phyloP scores from a whole-genome alignment of 30 jellyfish, hydroid and myxozoan species.

The Aurelia sp. region DNA sequence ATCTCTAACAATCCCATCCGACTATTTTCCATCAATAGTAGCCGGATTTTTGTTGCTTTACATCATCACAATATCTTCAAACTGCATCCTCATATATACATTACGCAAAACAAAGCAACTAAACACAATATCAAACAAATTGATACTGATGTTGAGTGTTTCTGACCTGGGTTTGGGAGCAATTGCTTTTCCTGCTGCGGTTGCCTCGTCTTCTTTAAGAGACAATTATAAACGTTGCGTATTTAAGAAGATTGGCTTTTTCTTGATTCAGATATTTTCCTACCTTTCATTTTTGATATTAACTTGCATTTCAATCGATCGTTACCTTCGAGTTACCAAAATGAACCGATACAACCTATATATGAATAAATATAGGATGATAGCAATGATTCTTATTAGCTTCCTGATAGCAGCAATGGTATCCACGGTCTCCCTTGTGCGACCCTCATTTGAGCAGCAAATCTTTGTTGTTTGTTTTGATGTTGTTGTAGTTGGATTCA shows the following conservation, averaged over 20 bases:
- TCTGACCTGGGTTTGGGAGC: slow-evolving; percentile 53
- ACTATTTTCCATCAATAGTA: too few species aligned
- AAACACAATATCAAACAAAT: slow-evolving; percentile 35
- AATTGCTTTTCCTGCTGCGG: slow-evolving; percentile 24
- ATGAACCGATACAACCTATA: slow-evolving; percentile 37
- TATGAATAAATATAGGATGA: slow-evolving; percentile 49
- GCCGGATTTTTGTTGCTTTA: too few species aligned
- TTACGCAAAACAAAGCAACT: slow-evolving; percentile 48
- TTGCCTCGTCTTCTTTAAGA: not conserved
- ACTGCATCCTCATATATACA: slow-evolving; percentile 31
- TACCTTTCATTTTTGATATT: slow-evolving; percentile 41
- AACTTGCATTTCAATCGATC: slow-evolving; percentile 31
- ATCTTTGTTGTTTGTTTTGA: not conserved
- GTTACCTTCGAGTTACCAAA: slow-evolving; percentile 46
- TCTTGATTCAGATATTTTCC: slow-evolving; percentile 16
- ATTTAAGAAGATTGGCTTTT: slow-evolving; percentile 12
- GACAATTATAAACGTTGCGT: slow-evolving; percentile 11
- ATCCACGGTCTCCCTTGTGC: not conserved
- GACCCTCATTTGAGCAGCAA: slow-evolving; percentile 24
- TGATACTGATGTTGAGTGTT: slow-evolving; percentile 31
- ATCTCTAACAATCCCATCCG: too few species aligned
- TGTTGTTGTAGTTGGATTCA: not conserved
- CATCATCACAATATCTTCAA: not conserved
- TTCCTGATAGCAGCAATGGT: slow-evolving; percentile 12
- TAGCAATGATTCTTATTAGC: slow-evolving; percentile 9